Conservation (phyloP, 2,797 vertebrate genomes). For the Alfaro cultratus region DNA sequence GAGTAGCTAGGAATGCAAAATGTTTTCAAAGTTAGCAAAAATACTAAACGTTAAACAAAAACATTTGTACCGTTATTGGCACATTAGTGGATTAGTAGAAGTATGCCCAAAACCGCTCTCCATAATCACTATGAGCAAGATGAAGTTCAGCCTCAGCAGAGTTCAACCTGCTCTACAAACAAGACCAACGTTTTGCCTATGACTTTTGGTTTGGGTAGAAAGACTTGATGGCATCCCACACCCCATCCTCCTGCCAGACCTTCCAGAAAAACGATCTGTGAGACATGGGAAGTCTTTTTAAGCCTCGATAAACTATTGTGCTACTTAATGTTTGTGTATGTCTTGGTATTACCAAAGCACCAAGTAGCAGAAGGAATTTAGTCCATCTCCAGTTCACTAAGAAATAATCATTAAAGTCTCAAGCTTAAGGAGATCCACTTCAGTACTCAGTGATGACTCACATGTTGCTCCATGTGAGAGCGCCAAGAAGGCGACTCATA, state of each 20-base stretch:
- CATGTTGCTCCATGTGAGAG: constrained; percentile 15
- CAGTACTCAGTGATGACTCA: constrained; percentile 28
- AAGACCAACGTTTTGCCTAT: background rate
- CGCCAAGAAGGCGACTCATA: constrained; percentile 36
- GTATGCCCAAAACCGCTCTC: background rate
- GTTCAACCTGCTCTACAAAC: background rate
- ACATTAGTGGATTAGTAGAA: too few relatives aligned
- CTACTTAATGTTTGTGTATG: background rate
- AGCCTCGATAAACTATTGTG: background rate
- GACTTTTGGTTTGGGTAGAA: background rate
- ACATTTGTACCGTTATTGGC: too few relatives aligned
- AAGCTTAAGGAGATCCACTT: constrained; percentile 22
- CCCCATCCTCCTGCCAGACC: background rate
- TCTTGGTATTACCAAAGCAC: constrained; percentile 1
- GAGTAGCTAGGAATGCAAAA: too few relatives aligned
- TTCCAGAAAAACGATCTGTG: background rate
- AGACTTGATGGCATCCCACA: background rate
- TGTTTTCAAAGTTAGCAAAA: too few relatives aligned
- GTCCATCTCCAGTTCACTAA: constrained; percentile 10
- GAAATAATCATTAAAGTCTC: constrained; percentile 21
- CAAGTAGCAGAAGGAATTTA: background rate
- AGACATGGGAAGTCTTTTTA: background rate
- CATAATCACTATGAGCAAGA: background rate
- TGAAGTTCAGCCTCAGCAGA: background rate
- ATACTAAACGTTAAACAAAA: too few relatives aligned